phyloP scores from a whole-genome alignment of 2,113 vertebrate genomes.

The Burhinus oedicnemus region DNA sequence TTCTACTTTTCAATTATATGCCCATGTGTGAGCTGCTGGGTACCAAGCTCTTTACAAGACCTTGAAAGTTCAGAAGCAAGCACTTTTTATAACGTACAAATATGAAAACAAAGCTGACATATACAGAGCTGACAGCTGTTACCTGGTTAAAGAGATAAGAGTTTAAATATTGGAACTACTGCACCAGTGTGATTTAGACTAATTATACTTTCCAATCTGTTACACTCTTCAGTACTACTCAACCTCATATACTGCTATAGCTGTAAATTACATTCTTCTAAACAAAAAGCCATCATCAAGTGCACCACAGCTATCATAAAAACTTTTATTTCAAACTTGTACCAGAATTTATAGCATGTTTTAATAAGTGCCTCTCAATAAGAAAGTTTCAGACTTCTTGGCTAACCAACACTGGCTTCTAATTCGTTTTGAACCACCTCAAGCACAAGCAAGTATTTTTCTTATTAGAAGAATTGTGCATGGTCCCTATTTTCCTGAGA shows the following conservation, averaged over 20 bases:
- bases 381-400: background rate
- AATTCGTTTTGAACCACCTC: background rate
- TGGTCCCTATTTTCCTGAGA: background rate
- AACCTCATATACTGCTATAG: background rate
- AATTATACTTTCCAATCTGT: background rate
- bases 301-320: background rate
- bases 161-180: background rate
- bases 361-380: background rate
- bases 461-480: background rate
- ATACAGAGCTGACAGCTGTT: background rate
- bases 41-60: background rate
- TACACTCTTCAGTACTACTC: background rate
- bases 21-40: background rate
- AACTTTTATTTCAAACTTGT: background rate
- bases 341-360: background rate
- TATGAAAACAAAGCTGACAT: background rate
- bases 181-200: background rate
- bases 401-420: background rate
- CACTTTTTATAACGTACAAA: background rate
- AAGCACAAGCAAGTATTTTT: conserved; percentile 21
- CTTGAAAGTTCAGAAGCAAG: background rate
- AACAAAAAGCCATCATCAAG: background rate
- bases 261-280: background rate
- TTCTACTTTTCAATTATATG: background rate
- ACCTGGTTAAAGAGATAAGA: background rate